Base-by-base conservation (phyloP, 2,113 vertebrate genomes). In the Pleuronectes platessa region DNA sequence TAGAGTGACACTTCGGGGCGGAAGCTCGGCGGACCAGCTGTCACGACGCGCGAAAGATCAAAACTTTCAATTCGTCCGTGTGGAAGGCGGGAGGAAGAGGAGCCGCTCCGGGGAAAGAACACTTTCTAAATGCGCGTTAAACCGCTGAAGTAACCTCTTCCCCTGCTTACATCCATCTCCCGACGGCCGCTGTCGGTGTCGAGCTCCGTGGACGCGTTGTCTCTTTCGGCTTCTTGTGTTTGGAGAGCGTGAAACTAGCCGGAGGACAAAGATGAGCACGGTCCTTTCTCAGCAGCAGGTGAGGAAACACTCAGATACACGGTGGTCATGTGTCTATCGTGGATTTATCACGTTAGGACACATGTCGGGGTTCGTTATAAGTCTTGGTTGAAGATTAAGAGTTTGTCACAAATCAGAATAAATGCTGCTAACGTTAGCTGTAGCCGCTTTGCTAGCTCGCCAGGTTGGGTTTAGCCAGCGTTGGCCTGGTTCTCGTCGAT, bases 41-140 rank as follows among this genome's bases (percentile, higher is more conserved):
- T 89, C 71, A 82, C 80, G 86, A 83, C 92, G 93, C 94, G 94
- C 94, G 91, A 94, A 94, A 89, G 55, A 65, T 94, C 81, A 88
- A 95, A 93, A 49, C 18, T 37, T 73, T 59, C 10, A 64, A 27
- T 85, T 74, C 31, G 24, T 60, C 20, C 53, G 23, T 23, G 65
- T 77, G 90, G 85, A 78, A 84, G 90, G 94, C 93, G 93, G 94
- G 94, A 94, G 93, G 85, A 76, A 69, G 72, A 75, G 55, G 12
- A n/a, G 0, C 18, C 23, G 49, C 9, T 42, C 40, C n/a, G 31
- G 31, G 31, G 31, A 31, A 31, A 31, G 1, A 31, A 31, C 31
- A 31, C 31, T 31, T 31, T 31, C 31, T 31, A 31, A 81, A 81
- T 85, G 79, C 37, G 17, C 26, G 10, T 60, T 49, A 35, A 60